Percentiles rank a stretch among this genome's conserved stretches.
Conservation (phyloP, 2,113 vertebrate genomes). For the Lagenorhynchus albirostris region DNA sequence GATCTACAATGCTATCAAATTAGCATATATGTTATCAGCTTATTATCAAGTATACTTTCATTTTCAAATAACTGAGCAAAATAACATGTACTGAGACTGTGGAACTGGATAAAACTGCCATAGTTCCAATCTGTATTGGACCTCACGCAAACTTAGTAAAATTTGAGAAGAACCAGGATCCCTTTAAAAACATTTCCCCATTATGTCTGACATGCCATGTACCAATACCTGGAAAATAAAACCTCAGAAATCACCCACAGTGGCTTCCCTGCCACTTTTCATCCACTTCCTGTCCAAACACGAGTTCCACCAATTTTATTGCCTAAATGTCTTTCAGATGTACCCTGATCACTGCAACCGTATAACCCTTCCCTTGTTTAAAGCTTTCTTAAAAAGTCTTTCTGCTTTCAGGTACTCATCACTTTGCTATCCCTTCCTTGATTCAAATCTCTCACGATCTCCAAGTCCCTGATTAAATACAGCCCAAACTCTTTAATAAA, state of each 20-base stretch:
- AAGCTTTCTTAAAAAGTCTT: neutral
- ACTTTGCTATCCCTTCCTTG: neutral
- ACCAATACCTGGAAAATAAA: neutral
- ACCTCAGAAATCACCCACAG: neutral
- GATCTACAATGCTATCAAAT: neutral
- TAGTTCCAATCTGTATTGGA: neutral
- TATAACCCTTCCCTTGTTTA: neutral
- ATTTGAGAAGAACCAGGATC: neutral
- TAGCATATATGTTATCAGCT: conserved; percentile 21
- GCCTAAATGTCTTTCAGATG: neutral
- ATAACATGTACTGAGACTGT: neutral
- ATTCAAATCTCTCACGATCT: neutral
- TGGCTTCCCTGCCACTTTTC: neutral
- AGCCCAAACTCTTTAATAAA: neutral
- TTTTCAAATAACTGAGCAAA: conserved; percentile 40
- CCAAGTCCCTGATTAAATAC: neutral
- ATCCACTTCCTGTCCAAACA: neutral
- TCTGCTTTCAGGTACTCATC: neutral
- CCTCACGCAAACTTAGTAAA: neutral
- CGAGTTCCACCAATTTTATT: neutral
- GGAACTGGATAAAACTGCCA: neutral
- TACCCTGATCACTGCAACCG: neutral
- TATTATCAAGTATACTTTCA: neutral
- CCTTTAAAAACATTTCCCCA: neutral
- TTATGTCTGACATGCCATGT: neutral